Evolutionary conservation across 2,888 invertebrate species (phyloP).

Genomic region (Drosophila merina): DNA sequence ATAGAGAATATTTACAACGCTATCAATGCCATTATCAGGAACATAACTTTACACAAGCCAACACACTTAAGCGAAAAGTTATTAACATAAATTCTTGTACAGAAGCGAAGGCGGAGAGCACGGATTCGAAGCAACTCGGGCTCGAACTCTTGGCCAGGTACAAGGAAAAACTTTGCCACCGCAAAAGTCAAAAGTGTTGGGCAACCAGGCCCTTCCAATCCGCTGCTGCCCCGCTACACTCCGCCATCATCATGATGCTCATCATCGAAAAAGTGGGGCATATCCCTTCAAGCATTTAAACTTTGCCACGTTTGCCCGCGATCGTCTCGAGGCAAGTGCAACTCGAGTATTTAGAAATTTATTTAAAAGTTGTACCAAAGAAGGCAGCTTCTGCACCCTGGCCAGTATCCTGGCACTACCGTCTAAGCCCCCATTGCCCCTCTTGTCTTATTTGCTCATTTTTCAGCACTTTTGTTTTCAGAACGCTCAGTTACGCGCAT

Average conservation of each 20-base stretch:
- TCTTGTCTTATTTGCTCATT: conserved; percentile 1
- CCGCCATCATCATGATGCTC: conserved; percentile 18
- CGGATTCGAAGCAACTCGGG: conserved; percentile 18
- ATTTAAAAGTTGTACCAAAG: conserved; percentile 66
- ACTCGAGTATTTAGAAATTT: conserved; percentile 75
- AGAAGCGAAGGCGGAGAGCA: conserved; percentile 42
- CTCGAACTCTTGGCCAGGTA: conserved; percentile 31
- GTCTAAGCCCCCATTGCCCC: not conserved
- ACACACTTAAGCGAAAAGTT: conserved; percentile 60
- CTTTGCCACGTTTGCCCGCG: conserved; percentile 70
- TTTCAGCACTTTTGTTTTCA: conserved; percentile 52
- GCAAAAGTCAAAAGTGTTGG: conserved; percentile 72
- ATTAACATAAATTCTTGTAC: conserved; percentile 75
- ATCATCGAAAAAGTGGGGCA: conserved; percentile 49
- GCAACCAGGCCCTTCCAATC: conserved; percentile 26
- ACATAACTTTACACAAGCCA: conserved; percentile 53
- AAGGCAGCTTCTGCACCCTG: conserved; percentile 16
- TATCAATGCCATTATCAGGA: conserved; percentile 75
- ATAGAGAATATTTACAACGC: conserved; percentile 64
- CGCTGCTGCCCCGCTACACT: conserved; percentile 12
- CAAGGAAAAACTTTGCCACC: conserved; percentile 60
- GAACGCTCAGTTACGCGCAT: conserved; percentile 74
- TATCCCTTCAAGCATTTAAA: conserved; percentile 58
- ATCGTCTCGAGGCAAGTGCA: conserved; percentile 57
- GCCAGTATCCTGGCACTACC: not conserved